A percentile compares a stretch with the other conserved stretches of the same genome.
Conservation (phyloP, 2,113 vertebrate species). For the Charadrius vociferus region DNA sequence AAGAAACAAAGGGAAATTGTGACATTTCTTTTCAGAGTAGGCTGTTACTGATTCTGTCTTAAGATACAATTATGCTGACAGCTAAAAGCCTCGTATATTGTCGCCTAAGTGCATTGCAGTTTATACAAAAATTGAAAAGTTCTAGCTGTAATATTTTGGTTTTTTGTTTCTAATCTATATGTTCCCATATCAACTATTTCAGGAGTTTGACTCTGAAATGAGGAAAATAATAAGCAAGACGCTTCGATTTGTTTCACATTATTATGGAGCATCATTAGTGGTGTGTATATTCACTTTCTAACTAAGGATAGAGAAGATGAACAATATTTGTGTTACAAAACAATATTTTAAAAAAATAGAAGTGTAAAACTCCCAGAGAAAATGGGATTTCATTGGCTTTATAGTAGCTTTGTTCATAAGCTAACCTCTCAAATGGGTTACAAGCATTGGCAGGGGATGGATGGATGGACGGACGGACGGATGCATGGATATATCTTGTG, state of each 20-base stretch:
- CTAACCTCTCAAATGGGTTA: background rate
- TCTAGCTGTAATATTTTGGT: conserved; percentile 14
- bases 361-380: background rate
- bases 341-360: background rate
- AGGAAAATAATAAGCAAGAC: conserved; percentile 92
- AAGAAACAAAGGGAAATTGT: conserved; percentile 50
- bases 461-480: background rate
- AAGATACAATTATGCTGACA: conserved; percentile 59
- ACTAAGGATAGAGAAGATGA: background rate
- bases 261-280: conserved; percentile 89
- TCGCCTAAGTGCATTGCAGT: conserved; percentile 8
- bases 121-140: background rate
- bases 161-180: background rate
- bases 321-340: background rate
- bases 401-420: background rate
- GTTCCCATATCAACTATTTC: conserved; percentile 41
- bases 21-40: conserved; percentile 56
- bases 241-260: conserved; percentile 91
- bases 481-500: background rate
- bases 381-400: background rate
- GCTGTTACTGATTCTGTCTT: conserved; percentile 55
- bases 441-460: background rate
- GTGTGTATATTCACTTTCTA: conserved; percentile 77
- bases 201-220: conserved; percentile 93
- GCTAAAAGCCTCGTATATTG: conserved; percentile 23